Base-by-base conservation (phyloP, 1,140 invertebrate species). In the Drosophila melanica region DNA sequence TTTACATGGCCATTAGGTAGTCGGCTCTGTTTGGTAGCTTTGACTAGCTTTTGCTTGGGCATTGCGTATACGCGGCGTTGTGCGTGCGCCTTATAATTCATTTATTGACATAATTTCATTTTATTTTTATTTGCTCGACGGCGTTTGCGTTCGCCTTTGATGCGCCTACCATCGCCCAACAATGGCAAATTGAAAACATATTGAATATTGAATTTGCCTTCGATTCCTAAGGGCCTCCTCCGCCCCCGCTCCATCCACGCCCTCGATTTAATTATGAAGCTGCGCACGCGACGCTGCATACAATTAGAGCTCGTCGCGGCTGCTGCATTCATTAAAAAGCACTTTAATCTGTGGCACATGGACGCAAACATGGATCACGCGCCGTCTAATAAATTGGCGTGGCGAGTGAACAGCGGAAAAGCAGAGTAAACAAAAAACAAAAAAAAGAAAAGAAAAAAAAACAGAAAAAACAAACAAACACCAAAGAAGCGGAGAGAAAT, bases 71-170 rank as follows among this genome's bases (percentile, higher is more conserved):
- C 82, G 82, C 68, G 9, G 35, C 62, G 70, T 79, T 72, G 58
- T 85, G 74, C 70, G 77, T 75, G 78, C 65, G 82, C 59, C 79
- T 87, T 87, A 81, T 87, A 87, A 87, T 87, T 87, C 82, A 87
- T 87, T 87, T 87, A 87, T 87, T 87, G 82, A 79, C 76, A 81
- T 87, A 87, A 87, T 87, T 82, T 87, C 75, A 69, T 87, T 87
- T 87, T 87, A 87, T 87, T 87, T 87, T 87, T 87, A 87, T 87
- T 86, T 82, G 82, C 81, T 86, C 77, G 68, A 81, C 75, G 71
- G 82, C 75, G 68, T 75, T 81, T 74, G 75, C 82, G 73, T 79
- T 81, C 71, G 76, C 79, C 62, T 79, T 82, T 71, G 79, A 79
- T 81, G 69, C 67, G 54, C 59, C 20, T 62, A 37, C 44, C 50